phyloP scores from a whole-genome alignment of 1,140 invertebrate species.

The Cotesia glomerata region DNA sequence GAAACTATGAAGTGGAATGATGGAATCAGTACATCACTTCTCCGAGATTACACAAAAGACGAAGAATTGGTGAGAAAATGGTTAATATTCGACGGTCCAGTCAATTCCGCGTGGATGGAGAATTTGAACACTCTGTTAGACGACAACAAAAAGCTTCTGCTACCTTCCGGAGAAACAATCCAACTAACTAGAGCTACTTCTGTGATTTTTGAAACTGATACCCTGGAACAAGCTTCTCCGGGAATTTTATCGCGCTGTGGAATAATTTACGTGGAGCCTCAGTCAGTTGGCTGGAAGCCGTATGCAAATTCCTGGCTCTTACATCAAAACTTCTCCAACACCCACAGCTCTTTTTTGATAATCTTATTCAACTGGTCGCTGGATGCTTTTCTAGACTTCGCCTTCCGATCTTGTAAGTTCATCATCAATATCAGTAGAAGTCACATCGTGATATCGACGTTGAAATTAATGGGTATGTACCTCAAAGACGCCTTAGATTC shows the following conservation, averaged over 20 bases:
- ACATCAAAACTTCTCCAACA: constrained; percentile 12
- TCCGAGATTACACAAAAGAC: constrained; percentile 47
- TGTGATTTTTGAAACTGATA: constrained; percentile 74
- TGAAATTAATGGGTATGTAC: constrained; percentile 67
- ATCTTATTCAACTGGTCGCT: constrained; percentile 69
- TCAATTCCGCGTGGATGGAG: constrained; percentile 73
- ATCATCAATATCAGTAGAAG: constrained; percentile 58
- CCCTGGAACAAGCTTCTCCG: constrained; percentile 67
- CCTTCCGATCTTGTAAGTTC: constrained; percentile 59
- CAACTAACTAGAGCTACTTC: constrained; percentile 64
- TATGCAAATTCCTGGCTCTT: constrained; percentile 63
- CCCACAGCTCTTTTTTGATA: constrained; percentile 27
- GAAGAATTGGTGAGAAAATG: constrained; percentile 62
- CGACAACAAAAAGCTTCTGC: constrained; percentile 69
- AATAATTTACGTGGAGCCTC: constrained; percentile 71
- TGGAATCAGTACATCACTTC: constrained; percentile 64
- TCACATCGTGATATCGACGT: constrained; percentile 59
- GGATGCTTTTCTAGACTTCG: constrained; percentile 58
- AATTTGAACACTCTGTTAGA: constrained; percentile 73
- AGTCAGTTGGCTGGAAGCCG: constrained; percentile 55
- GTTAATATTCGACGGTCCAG: constrained; percentile 71
- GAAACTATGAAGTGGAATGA: constrained; percentile 64
- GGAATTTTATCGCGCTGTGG: constrained; percentile 72
- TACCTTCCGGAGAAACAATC: constrained; percentile 69
- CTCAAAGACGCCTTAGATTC: constrained; percentile 59